These are phyloP conservation scores for Proctacanthus coquilletti DNA, from an alignment of 1,140 invertebrate species.

Conservation along the genomic window DNA sequence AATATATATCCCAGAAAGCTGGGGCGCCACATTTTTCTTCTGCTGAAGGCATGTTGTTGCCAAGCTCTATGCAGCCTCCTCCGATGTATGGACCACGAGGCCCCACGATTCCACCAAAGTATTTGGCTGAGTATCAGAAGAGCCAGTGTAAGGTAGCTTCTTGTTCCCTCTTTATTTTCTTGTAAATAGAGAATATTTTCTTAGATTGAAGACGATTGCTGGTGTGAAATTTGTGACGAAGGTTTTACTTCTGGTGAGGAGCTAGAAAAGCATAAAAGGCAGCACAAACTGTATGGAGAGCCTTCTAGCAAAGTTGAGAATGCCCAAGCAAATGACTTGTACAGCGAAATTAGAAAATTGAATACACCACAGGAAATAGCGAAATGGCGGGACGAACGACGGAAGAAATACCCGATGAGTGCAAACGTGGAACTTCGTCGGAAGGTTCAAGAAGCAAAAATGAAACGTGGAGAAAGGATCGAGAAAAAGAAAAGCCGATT, in stretches of 20 bases:
- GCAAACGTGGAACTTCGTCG: conserved; percentile 51
- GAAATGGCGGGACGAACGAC: conserved; percentile 67
- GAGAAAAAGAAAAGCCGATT: conserved; percentile 31
- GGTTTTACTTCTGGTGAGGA: conserved; percentile 42
- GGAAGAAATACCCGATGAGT: conserved; percentile 54
- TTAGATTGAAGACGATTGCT: conserved; percentile 23
- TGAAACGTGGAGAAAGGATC: conserved; percentile 50
- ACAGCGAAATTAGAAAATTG: conserved; percentile 53
- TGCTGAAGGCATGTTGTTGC: too few relatives aligned
- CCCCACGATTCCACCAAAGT: conserved; percentile 21
- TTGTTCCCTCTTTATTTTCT: background rate
- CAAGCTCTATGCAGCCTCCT: conserved; percentile 24
- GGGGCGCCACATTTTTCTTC: too few relatives aligned
- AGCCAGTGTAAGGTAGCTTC: background rate
- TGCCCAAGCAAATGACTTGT: conserved; percentile 64
- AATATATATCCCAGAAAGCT: too few relatives aligned
- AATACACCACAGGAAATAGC: conserved; percentile 61
- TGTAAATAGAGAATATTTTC: conserved; percentile 7
- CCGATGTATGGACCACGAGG: conserved; percentile 30
- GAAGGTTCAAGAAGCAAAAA: conserved; percentile 43
- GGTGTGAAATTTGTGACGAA: conserved; percentile 64
- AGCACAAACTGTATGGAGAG: conserved; percentile 59
- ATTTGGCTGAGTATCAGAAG: conserved; percentile 9
- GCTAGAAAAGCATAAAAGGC: conserved; percentile 44
- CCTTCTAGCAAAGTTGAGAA: conserved; percentile 65